Evolutionary conservation across 2,888 invertebrate species (phyloP), one percentile per base, ranked within the genome.

Genomic region (Orthosia gracilis): DNA sequence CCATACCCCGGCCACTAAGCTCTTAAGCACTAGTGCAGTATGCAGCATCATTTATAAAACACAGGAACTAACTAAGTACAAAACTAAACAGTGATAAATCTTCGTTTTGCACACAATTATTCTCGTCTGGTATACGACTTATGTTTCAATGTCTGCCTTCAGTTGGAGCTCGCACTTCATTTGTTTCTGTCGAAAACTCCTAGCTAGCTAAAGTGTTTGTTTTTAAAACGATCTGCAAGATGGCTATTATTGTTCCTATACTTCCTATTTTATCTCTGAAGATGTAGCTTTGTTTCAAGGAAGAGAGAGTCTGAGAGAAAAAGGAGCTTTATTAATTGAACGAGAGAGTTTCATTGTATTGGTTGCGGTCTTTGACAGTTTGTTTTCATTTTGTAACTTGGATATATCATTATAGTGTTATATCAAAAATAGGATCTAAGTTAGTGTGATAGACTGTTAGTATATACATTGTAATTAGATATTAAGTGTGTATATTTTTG

Each of bases 81-180:
- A 85, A 88, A 86, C 86, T 82, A 78, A 85, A 77, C 87, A 83
- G 83, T 84, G 80, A 91, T 93, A 92, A 93, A 92, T 94, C 91
- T 92, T 91, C 90, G 89, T 92, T 92, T 90, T 89, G 89, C 88
- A 87, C 89, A 92, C 92, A 92, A 93, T 93, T 92, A 93, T 92
- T 91, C 91, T 87, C 86, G 87, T 88, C 90, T 89, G 85, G 83
- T 89, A 88, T 88, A 82, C 87, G 87, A 91, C 91, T 91, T 93
- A 90, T 92, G 91, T 93, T 93, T 91, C 92, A 92, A 89, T 91
- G 93, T 91, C 90, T 86, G 82, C 78, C 80, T 84, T 83, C 84
- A 85, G 84, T 88, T 85, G 87, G 84, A 83, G 81, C 83, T 85
- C 82, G 85, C 88, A 86, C 87, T 88, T 87, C 88, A 89, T 90